phyloP scores from a whole-genome alignment of 2,888 invertebrate species.

The Timema podura region DNA sequence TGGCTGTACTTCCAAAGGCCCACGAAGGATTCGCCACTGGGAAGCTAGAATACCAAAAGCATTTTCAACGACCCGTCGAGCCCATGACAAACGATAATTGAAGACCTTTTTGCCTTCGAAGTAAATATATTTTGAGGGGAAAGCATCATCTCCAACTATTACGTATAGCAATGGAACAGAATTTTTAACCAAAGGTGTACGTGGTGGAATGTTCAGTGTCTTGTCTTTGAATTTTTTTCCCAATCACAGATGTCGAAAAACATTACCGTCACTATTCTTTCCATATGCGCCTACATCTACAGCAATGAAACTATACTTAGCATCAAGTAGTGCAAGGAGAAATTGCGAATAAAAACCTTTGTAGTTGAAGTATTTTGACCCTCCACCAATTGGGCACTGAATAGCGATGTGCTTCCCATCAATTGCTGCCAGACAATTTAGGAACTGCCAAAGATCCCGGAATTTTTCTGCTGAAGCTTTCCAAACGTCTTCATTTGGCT shows the following conservation, averaged over 20 bases:
- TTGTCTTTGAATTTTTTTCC: neutral
- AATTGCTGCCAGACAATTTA: slow-evolving; percentile 38
- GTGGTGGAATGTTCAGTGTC: slow-evolving; percentile 14
- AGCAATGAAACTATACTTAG: slow-evolving; percentile 9
- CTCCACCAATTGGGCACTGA: slow-evolving; percentile 36
- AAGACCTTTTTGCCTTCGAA: slow-evolving; percentile 1
- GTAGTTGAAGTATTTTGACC: slow-evolving; percentile 39
- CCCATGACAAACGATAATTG: slow-evolving; percentile 20
- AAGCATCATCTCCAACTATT: slow-evolving; percentile 18
- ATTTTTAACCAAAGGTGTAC: neutral
- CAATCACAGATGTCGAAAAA: slow-evolving; percentile 14
- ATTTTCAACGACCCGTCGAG: slow-evolving; percentile 17
- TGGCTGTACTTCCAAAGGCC: neutral
- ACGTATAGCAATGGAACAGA: neutral
- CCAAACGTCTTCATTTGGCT: slow-evolving; percentile 36
- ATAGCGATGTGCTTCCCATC: slow-evolving; percentile 27
- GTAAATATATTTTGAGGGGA: slow-evolving; percentile 11
- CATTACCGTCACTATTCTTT: slow-evolving; percentile 16
- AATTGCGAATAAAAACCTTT: slow-evolving; percentile 40
- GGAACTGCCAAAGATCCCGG: slow-evolving; percentile 39
- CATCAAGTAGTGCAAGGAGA: slow-evolving; percentile 17
- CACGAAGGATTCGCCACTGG: slow-evolving; percentile 16
- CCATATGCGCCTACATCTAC: slow-evolving; percentile 24
- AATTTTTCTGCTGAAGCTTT: slow-evolving; percentile 34
- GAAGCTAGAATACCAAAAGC: slow-evolving; percentile 22